Evolutionary conservation across 1,140 invertebrate species (phyloP).

Genomic region (Lepidurus couesii): DNA sequence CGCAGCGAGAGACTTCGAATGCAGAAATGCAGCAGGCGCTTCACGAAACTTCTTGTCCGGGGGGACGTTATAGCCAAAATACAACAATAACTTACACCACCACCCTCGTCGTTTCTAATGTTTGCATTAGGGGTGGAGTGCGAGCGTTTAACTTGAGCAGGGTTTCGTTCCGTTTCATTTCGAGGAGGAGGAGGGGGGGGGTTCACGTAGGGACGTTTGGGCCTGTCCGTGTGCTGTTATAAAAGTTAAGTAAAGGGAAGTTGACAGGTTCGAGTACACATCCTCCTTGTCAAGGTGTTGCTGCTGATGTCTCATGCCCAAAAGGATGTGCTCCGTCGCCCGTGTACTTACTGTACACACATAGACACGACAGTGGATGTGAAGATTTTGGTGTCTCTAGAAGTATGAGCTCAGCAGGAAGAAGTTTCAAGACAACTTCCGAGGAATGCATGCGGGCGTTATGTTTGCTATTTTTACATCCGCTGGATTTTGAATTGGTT

Average conservation of each 20-base stretch:
- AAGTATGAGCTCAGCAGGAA: not conserved
- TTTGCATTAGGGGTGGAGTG: constrained; percentile 3
- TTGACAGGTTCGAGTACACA: constrained; percentile 2
- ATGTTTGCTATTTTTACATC: not conserved
- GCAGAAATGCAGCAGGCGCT: not conserved
- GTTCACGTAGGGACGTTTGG: no score
- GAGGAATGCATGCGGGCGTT: not conserved
- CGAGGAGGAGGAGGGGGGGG: no score
- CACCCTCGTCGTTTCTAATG: not conserved
- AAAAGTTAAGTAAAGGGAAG: not conserved
- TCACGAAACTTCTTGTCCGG: not conserved
- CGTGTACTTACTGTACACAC: no score
- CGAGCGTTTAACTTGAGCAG: not conserved
- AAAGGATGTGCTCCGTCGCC: not conserved
- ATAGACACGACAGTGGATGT: not conserved
- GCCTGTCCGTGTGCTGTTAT: no score
- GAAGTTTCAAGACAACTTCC: constrained; percentile 4
- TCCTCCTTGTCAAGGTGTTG: not conserved
- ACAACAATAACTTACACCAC: not conserved
- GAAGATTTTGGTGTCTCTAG: not conserved
- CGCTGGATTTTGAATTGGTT: not conserved
- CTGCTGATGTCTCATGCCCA: not conserved
- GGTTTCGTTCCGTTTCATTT: no score
- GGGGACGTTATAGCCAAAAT: not conserved
- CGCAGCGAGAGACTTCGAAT: not conserved